Evolutionary conservation across 2,797 vertebrate species (phyloP).

Genomic region (Caiman crocodilus): DNA sequence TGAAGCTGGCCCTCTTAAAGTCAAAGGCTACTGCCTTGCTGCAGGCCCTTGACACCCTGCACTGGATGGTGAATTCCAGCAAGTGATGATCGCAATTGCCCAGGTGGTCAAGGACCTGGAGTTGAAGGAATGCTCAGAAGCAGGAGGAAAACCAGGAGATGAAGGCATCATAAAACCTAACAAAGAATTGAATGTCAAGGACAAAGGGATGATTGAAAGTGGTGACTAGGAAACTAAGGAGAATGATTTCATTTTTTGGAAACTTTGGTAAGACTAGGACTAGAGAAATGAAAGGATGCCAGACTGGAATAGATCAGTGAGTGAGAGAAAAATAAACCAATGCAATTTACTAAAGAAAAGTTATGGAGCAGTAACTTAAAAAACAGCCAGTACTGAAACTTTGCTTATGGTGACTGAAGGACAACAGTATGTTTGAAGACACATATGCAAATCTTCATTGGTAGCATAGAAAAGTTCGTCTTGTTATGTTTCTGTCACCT

Average conservation of each 20-base stretch:
- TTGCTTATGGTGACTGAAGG: not conserved
- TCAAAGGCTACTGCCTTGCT: too few relatives aligned
- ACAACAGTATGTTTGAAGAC: not conserved
- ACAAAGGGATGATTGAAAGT: not conserved
- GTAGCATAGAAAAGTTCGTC: fast-evolving
- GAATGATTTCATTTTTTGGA: not conserved
- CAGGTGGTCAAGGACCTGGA: too few relatives aligned
- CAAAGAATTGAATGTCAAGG: not conserved
- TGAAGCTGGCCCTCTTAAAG: too few relatives aligned
- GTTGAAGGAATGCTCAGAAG: not conserved
- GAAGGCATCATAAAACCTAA: not conserved
- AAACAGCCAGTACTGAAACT: not conserved
- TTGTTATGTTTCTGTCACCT: not conserved
- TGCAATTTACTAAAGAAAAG: too few relatives aligned
- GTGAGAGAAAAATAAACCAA: not conserved
- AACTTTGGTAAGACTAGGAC: not conserved
- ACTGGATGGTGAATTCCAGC: too few relatives aligned
- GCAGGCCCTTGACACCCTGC: too few relatives aligned
- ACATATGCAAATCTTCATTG: not conserved
- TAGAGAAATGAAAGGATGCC: not conserved
- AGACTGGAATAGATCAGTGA: not conserved
- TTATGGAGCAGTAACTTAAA: not conserved
- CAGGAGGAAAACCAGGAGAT: not conserved
- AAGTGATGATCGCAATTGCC: too few relatives aligned
- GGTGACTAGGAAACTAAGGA: not conserved